A percentile compares a stretch with the other conserved stretches of the same genome.
These are phyloP conservation scores for Stictocephala bisonia DNA, from an alignment of 2,888 invertebrate genomes.

Conservation along the genomic window DNA sequence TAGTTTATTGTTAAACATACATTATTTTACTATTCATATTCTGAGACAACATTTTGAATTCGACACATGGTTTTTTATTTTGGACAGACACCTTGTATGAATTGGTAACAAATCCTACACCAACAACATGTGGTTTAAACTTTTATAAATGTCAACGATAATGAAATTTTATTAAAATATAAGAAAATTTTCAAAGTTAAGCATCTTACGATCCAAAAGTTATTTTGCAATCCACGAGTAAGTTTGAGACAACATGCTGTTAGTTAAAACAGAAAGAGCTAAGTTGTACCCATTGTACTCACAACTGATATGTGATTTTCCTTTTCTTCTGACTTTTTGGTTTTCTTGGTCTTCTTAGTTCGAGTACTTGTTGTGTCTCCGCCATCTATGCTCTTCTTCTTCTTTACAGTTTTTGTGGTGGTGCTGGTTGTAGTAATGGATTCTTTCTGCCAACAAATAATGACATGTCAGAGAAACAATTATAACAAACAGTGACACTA, in stretches of 20 bases:
- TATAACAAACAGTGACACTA: no score
- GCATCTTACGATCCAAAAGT: not conserved
- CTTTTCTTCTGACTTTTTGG: conserved; percentile 67
- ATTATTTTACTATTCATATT: no score
- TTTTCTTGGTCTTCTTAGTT: conserved; percentile 64
- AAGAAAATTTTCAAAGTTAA: not conserved
- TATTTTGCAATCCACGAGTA: not conserved
- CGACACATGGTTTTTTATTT: no score
- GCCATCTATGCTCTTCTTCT: conserved; percentile 63
- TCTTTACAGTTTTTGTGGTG: conserved; percentile 57
- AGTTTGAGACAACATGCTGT: not conserved
- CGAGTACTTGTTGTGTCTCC: conserved; percentile 65
- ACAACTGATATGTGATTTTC: conserved; percentile 69
- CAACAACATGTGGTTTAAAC: no score
- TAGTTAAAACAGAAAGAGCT: not conserved
- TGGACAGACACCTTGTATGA: no score
- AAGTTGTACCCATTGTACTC: no score
- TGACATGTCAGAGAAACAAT: no score
- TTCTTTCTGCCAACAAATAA: conserved; percentile 50
- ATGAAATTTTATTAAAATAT: not conserved
- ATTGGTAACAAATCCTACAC: no score
- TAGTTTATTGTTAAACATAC: no score
- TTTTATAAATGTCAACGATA: no score
- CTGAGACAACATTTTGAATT: no score
- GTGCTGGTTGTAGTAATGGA: conserved; percentile 50